Conservation (phyloP, 2,888 invertebrate genomes). For the Dolichopus griseipennis region DNA sequence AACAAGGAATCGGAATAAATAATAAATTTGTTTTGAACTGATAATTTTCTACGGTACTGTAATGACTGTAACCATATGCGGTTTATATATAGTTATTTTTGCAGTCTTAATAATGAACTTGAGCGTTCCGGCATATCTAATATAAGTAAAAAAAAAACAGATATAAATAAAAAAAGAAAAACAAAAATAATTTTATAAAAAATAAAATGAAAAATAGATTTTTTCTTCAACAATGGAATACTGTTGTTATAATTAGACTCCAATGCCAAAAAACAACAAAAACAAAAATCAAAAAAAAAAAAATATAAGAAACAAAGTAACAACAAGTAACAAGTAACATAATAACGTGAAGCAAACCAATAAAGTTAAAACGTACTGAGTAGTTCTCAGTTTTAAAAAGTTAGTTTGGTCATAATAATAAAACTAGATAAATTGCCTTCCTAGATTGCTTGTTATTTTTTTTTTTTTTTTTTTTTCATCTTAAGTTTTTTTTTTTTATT, state of each 20-base stretch:
- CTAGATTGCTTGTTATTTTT: neutral
- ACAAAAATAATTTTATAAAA: too few relatives aligned
- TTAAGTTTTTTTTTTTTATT: neutral
- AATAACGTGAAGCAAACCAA: too few relatives aligned
- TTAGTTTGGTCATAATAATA: slow-evolving; percentile 1
- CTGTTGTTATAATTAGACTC: neutral
- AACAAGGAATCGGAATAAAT: too few relatives aligned
- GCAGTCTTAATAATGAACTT: neutral
- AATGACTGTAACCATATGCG: neutral
- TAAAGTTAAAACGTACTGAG: too few relatives aligned
- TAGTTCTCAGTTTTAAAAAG: neutral
- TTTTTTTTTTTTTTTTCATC: too few relatives aligned
- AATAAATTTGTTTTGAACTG: too few relatives aligned
- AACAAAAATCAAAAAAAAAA: neutral
- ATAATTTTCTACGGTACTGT: too few relatives aligned
- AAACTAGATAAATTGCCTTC: slow-evolving; percentile 4
- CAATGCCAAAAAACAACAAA: neutral
- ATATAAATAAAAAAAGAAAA: neutral
- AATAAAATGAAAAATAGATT: neutral
- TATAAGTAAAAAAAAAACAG: neutral
- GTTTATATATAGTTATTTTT: neutral
- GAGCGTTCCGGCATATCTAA: slow-evolving; percentile 1
- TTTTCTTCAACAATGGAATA: neutral
- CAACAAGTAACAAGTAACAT: too few relatives aligned
- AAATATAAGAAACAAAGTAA: too few relatives aligned